Base-by-base conservation (phyloP, 2,888 invertebrate genomes). In the Caradrina kadenii region DNA sequence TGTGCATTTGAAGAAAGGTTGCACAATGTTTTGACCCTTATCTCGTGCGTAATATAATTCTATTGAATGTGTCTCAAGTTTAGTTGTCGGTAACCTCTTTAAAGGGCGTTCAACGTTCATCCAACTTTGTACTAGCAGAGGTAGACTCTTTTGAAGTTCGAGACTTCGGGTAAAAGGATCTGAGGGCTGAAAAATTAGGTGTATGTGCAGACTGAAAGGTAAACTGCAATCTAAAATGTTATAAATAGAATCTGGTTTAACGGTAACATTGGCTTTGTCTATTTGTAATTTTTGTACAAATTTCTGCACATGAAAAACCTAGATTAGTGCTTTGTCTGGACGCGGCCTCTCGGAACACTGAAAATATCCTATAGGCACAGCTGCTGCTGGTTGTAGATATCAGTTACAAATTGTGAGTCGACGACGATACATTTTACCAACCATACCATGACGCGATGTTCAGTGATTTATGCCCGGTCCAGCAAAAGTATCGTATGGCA, bases 401-500 rank as follows among this genome's bases (percentile, higher is more conserved):
- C 64, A 71, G 69, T 70, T 75, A 71, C 66, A 62, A 66, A 62
- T 63, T 67, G 63, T 62, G 35, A 61, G 63, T 54, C 35, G 31
- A 61, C 70, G 62, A 70, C 70, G 67, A 70, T 81, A 81, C 76
- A 71, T 82, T 81, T 82, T 69, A 73, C 74, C 69, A 66, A 77
- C 71, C 58, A 64, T 74, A 77, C 71, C 58, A 64, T 74, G 65
- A 66, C 74, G 58, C 66, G 59, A 62, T 73, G 49, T 67, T 69
- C 63, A 73, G 77, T 80, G 84, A 84, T 83, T 83, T 80, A 82
- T 78, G 76, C 70, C 69, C 60, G 65, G 79, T 79, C 73, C 82
- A 82, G 80, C 81, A 83, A 86, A 82, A 87, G 90, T 91, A 90
- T 92, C 88, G 88, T 88, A 84, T 88, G 79, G 73, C 88, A 86